These are phyloP conservation scores for Embidobia sp. DNA, from an alignment of 2,888 invertebrate species.

Conservation along the genomic window DNA sequence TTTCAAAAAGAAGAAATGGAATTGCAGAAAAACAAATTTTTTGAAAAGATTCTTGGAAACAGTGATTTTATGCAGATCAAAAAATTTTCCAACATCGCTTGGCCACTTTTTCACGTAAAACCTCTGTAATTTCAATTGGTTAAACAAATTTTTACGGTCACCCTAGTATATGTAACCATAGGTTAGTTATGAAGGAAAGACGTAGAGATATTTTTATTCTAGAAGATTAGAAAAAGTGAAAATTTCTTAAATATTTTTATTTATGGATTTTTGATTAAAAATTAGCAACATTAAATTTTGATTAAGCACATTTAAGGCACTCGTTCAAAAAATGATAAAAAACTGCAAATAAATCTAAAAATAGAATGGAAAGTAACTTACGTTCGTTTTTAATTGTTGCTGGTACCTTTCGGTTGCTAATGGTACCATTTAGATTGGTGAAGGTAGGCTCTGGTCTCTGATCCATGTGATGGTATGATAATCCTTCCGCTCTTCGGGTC, in stretches of 20 bases:
- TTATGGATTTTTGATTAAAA: no score
- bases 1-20: no score
- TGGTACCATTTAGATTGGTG: conserved; percentile 83
- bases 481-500: conserved; percentile 83
- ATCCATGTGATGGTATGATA: conserved; percentile 86
- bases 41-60: no score
- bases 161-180: background rate
- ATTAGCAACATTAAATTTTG: conserved; percentile 70
- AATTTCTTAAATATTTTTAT: no score
- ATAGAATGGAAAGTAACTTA: conserved; percentile 76
- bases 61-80: no score
- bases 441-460: conserved; percentile 85
- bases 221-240: background rate
- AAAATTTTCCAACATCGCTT: no score
- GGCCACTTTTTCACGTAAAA: no score
- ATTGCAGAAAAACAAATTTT: no score
- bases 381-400: conserved; percentile 94
- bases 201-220: background rate
- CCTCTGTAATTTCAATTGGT: no score
- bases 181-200: no score
- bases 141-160: no score
- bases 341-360: background rate
- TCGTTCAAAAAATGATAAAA: background rate
- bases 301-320: no score
- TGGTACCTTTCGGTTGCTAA: conserved; percentile 84